Evolutionary conservation across 2,888 invertebrate species (phyloP).

Genomic region (Dioctria rufipes): DNA sequence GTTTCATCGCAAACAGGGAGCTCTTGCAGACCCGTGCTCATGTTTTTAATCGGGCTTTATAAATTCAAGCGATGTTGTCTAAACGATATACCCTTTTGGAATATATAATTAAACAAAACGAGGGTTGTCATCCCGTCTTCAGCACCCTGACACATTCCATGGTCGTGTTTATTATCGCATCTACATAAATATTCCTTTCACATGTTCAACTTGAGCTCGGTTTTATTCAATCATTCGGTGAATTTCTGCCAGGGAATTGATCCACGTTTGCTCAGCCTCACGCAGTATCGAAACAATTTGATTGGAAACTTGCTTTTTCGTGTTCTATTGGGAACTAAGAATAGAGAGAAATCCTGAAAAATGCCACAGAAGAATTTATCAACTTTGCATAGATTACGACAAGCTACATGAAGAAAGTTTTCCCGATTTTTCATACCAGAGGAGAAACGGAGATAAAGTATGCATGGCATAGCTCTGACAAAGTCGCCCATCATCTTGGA

Average conservation of each 20-base stretch:
- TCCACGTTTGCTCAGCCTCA: background rate
- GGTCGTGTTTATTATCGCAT: slow-evolving; percentile 49
- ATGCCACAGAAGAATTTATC: slow-evolving; percentile 37
- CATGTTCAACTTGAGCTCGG: slow-evolving; percentile 32
- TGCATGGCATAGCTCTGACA: slow-evolving; percentile 12
- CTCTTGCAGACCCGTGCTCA: slow-evolving; percentile 25
- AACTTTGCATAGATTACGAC: slow-evolving; percentile 30
- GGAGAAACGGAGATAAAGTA: slow-evolving; percentile 40
- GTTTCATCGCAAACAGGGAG: background rate
- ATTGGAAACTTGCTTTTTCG: slow-evolving; percentile 8
- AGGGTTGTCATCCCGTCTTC: slow-evolving; percentile 47
- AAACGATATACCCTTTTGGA: slow-evolving; percentile 56
- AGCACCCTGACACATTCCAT: slow-evolving; percentile 30
- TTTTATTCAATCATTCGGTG: slow-evolving; percentile 36
- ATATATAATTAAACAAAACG: slow-evolving; percentile 57
- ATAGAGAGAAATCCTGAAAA: slow-evolving; percentile 14
- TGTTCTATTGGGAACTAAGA: slow-evolving; percentile 30
- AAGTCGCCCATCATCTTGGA: slow-evolving; percentile 32
- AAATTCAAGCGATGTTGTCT: slow-evolving; percentile 59
- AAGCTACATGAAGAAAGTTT: background rate
- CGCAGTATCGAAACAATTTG: slow-evolving; percentile 15
- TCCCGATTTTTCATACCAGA: slow-evolving; percentile 38
- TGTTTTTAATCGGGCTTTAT: slow-evolving; percentile 57
- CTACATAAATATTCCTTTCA: slow-evolving; percentile 50
- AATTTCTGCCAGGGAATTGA: background rate